phyloP scores from a whole-genome alignment of 2,888 invertebrate genomes.

The Lampropteryx suffumata region DNA sequence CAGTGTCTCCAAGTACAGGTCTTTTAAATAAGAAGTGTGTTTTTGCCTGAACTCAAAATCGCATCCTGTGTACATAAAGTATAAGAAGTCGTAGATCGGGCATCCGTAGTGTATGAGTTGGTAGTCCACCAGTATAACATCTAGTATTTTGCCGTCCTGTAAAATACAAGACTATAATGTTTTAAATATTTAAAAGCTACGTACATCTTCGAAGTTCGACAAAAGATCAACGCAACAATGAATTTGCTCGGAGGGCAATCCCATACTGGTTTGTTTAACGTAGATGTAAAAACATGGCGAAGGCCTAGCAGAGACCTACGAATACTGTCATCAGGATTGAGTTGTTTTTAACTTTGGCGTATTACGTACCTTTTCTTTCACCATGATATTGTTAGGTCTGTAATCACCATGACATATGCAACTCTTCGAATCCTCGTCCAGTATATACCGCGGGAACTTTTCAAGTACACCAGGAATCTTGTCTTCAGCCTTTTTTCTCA shows the following conservation, averaged over 20 bases:
- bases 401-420: conserved; percentile 64
- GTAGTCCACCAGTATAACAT: conserved; percentile 46
- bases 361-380: conserved; percentile 47
- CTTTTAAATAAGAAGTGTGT: conserved; percentile 43
- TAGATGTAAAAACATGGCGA: too few relatives aligned
- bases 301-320: too few relatives aligned
- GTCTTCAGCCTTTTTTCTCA: conserved; percentile 35
- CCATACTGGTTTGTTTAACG: too few relatives aligned
- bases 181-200: too few relatives aligned
- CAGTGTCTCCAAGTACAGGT: conserved; percentile 25
- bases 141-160: conserved; percentile 39
- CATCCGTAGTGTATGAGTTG: conserved; percentile 42
- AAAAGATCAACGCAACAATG: too few relatives aligned
- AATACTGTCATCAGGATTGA: too few relatives aligned
- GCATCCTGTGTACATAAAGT: conserved; percentile 27
- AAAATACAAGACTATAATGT: too few relatives aligned
- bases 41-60: conserved; percentile 37
- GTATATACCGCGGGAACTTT: conserved; percentile 38
- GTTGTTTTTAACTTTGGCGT: too few relatives aligned
- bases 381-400: conserved; percentile 58
- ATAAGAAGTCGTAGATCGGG: conserved; percentile 27
- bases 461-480: conserved; percentile 34
- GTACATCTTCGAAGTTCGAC: too few relatives aligned
- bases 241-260: too few relatives aligned
- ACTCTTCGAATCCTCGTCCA: conserved; percentile 32